Evolutionary conservation across 2,888 invertebrate species (phyloP).

Genomic region (Heliconius erato): DNA sequence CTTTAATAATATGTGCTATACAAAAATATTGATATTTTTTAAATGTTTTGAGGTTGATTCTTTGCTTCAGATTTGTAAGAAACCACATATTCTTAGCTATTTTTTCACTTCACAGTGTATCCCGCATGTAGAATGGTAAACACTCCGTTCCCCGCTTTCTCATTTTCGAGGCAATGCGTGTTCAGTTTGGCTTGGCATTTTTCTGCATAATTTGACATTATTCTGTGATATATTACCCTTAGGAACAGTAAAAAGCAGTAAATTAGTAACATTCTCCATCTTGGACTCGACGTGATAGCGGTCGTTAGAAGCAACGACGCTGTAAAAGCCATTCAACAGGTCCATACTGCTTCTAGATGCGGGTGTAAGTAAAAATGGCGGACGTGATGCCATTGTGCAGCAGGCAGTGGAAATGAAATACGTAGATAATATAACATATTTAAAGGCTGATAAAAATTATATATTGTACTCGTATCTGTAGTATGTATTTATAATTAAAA

Average conservation of each 20-base stretch:
- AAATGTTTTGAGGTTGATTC: no score
- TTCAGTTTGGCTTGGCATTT: not conserved
- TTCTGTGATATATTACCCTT: not conserved
- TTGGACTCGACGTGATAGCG: conserved; percentile 17
- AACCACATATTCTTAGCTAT: no score
- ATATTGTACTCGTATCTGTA: no score
- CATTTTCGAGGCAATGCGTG: no score
- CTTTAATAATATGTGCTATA: no score
- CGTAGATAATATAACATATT: not conserved
- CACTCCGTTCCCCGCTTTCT: no score
- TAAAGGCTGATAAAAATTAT: no score
- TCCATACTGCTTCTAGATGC: conserved; percentile 21
- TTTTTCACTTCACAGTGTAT: no score
- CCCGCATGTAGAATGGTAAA: no score
- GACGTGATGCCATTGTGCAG: conserved; percentile 7
- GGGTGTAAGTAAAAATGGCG: conserved; percentile 18
- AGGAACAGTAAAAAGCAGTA: not conserved
- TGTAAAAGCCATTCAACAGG: conserved; percentile 36
- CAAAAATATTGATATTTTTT: no score
- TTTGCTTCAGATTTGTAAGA: no score
- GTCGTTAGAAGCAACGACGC: conserved; percentile 33
- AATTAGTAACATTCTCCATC: not conserved
- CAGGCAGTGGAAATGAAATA: conserved; percentile 4
- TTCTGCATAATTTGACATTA: not conserved
- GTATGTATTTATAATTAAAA: not conserved